Conservation (phyloP, 2,113 vertebrate species). For the cat (Felis catus) region DNA sequence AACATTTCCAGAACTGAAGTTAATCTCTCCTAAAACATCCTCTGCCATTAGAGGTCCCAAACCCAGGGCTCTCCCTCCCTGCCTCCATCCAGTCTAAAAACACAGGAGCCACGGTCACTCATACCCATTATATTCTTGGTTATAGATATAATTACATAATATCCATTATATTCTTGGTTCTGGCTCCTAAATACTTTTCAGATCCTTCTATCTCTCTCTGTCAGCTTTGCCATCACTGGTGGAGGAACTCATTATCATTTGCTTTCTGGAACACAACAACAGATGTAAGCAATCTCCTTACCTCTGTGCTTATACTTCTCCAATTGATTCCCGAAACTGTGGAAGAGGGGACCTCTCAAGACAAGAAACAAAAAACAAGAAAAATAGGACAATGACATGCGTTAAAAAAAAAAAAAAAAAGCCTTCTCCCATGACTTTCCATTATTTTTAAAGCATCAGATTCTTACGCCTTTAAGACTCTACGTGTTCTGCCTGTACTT, state of each 20-base stretch:
- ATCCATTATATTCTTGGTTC: neutral
- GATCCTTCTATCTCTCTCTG: neutral
- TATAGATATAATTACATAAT: neutral
- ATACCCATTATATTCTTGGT: neutral
- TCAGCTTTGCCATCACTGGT: neutral
- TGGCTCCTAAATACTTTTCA: neutral
- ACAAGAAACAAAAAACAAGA: neutral
- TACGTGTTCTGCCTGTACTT: neutral
- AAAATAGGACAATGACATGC: neutral
- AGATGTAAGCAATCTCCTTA: neutral
- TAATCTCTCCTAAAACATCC: neutral
- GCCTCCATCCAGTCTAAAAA: neutral
- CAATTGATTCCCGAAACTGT: neutral
- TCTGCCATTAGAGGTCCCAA: neutral
- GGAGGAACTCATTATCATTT: neutral
- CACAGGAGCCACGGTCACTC: neutral
- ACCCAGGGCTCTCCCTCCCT: rapidly evolving
- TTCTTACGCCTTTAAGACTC: neutral
- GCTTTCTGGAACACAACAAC: neutral
- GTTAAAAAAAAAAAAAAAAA: neutral
- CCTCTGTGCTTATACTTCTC: neutral
- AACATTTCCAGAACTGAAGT: neutral
- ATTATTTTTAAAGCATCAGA: neutral
- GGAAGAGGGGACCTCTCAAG: neutral
- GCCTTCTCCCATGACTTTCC: neutral